Base-by-base conservation (phyloP, 2,888 invertebrate species). In the Salpingus planirostris region DNA sequence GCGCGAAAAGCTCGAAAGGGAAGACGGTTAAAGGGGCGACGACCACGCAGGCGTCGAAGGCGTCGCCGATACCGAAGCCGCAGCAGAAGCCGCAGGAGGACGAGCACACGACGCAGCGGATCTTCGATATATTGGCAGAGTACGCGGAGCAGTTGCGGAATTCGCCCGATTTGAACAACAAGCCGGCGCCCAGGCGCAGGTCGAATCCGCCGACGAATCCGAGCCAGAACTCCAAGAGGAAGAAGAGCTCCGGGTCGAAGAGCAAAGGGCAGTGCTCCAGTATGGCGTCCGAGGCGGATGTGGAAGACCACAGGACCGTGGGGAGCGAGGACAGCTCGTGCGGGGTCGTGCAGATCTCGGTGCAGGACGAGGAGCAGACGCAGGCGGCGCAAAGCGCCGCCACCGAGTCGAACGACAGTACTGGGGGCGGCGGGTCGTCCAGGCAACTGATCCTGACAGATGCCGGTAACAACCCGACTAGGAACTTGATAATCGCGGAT, bases 111-210 rank as follows among this genome's bases (percentile, higher is more conserved):
- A 81, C 83, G 0, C 83, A 84, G 53, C 69, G 84, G 44, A 85
- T 85, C 48, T 76, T 84, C 38, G 83, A 83, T 43, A 85, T 85
- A 47, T 59, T 85, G 27, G 83, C 83, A 1, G 81, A 85, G 54
- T 85, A 85, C 57, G 82, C 82, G 27, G 85, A 85, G 50, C 84
- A 85, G 53, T 67, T 85, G 24, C 71, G 83, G 46, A 85, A 84
- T 52, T 84, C 82, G 1, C 85, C 85, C 0, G 85, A 85, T 60
- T 57, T 76, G 24, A 85, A 84, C 54, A 81, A 85, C 56, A 85
- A 84, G 59, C 85, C 85, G 0, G 85, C 85, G 1, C 85, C 85
- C 1, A 69, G 85, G 24, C 67, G 85, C 46, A 69, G 85, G 31
- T 76, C 81, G 0, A 82, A 84, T 59, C 78, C 78, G 8, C 80